Evolutionary conservation across 2,113 vertebrate species (phyloP).

Genomic region (Variabilichromis moorii): DNA sequence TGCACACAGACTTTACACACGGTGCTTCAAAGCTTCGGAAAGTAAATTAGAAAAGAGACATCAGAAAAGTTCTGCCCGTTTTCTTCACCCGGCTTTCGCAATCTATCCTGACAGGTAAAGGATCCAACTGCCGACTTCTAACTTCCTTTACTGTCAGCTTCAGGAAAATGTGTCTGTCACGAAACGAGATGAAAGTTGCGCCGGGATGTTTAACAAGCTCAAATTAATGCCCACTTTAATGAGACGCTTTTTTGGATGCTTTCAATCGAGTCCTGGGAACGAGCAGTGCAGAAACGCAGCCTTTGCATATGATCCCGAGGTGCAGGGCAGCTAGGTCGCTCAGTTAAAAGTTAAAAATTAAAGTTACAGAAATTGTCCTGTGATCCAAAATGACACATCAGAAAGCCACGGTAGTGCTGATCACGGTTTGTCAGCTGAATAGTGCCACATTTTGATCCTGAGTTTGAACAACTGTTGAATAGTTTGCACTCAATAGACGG

Average conservation of each 20-base stretch:
- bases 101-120: background rate
- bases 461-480: background rate
- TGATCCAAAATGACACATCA: background rate
- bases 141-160: slow-evolving; percentile 19
- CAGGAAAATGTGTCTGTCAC: slow-evolving; percentile 12
- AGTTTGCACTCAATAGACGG: background rate
- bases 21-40: background rate
- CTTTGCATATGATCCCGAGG: background rate
- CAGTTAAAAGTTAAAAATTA: background rate
- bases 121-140: background rate
- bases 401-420: background rate
- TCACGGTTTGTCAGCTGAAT: background rate
- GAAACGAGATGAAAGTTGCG: slow-evolving; percentile 21
- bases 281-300: background rate
- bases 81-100: background rate
- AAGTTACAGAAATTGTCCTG: background rate
- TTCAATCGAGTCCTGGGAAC: background rate
- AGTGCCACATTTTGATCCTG: background rate
- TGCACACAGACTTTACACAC: background rate
- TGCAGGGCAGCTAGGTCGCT: background rate
- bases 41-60: slow-evolving; percentile 30
- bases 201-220: slow-evolving; percentile 13
- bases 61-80: background rate
- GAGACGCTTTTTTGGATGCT: slow-evolving; percentile 13
- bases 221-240: slow-evolving; percentile 29